phyloP scores from a whole-genome alignment of 2,888 invertebrate genomes.

The Mechanitis mazaeus region DNA sequence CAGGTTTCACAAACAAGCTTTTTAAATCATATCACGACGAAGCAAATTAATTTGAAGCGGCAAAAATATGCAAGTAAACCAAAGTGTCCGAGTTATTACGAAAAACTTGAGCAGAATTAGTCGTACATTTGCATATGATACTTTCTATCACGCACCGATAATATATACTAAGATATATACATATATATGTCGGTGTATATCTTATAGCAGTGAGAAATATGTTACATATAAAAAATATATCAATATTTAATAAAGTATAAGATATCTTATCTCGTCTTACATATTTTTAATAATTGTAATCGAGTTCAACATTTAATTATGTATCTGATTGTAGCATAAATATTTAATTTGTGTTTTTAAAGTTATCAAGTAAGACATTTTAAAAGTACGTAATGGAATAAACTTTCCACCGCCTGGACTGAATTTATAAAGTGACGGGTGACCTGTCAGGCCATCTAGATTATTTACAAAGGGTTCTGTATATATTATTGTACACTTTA shows the following conservation, averaged over 20 bases:
- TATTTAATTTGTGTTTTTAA: background rate
- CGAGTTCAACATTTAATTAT: background rate
- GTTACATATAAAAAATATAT: too few relatives aligned
- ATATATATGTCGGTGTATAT: too few relatives aligned
- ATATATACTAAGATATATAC: too few relatives aligned
- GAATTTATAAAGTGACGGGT: slow-evolving; percentile 50
- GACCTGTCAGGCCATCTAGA: slow-evolving; percentile 48
- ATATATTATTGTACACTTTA: slow-evolving; percentile 12
- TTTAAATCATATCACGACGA: slow-evolving; percentile 30
- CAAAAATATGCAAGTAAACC: slow-evolving; percentile 41
- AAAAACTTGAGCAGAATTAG: slow-evolving; percentile 43
- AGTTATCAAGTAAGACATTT: slow-evolving; percentile 4
- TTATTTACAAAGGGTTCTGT: slow-evolving; percentile 40
- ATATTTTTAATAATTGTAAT: background rate
- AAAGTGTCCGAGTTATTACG: slow-evolving; percentile 37
- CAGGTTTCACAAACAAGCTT: slow-evolving; percentile 3
- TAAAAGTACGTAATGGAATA: slow-evolving; percentile 40
- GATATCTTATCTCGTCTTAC: too few relatives aligned
- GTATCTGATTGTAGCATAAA: background rate
- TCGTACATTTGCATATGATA: slow-evolving; percentile 36
- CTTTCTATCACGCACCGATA: slow-evolving; percentile 20
- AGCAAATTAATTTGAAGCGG: slow-evolving; percentile 42
- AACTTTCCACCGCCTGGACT: slow-evolving; percentile 41
- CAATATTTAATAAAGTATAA: too few relatives aligned
- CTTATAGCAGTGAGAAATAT: too few relatives aligned